phyloP scores from a whole-genome alignment of 2,797 vertebrate genomes.

The Oryzias sinensis region DNA sequence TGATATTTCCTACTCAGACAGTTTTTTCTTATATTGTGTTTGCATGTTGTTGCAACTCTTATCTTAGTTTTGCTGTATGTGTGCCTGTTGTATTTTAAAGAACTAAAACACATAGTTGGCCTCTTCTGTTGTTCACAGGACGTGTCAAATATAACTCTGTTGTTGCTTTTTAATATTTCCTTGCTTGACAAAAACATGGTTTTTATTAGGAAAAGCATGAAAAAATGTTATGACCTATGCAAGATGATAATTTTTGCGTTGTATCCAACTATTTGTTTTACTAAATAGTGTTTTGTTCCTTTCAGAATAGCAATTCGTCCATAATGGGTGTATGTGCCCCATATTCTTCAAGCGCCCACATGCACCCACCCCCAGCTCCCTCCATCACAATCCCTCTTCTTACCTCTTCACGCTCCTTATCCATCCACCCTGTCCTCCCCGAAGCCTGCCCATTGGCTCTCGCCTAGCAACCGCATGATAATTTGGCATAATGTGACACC shows the following conservation, averaged over 20 bases:
- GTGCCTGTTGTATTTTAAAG: too few species aligned
- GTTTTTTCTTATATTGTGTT: too few species aligned
- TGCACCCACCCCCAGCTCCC: conserved; percentile 36
- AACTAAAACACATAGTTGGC: too few species aligned
- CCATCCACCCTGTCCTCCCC: conserved; percentile 64
- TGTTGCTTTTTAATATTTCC: conserved; percentile 1
- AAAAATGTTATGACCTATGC: not conserved
- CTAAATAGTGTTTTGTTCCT: conserved; percentile 4
- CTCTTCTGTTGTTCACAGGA: too few species aligned
- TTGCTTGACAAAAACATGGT: conserved; percentile 25
- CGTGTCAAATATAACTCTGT: too few species aligned
- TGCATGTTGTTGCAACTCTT: too few species aligned
- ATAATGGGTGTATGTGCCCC: conserved; percentile 22
- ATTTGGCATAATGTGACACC: conserved; percentile 80
- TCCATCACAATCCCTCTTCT: conserved; percentile 46
- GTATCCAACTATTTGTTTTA: too few species aligned
- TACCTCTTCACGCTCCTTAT: conserved; percentile 68
- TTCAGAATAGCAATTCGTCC: conserved; percentile 22
- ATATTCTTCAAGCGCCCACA: conserved; percentile 21
- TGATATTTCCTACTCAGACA: too few species aligned
- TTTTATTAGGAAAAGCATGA: conserved; percentile 31
- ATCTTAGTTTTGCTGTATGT: too few species aligned
- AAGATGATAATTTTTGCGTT: too few species aligned
- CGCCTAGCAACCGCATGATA: conserved; percentile 78
- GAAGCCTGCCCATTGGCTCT: conserved; percentile 68